These are phyloP conservation scores for Hylia prasina DNA, from an alignment of 2,113 vertebrate species.

Conservation along the genomic window DNA sequence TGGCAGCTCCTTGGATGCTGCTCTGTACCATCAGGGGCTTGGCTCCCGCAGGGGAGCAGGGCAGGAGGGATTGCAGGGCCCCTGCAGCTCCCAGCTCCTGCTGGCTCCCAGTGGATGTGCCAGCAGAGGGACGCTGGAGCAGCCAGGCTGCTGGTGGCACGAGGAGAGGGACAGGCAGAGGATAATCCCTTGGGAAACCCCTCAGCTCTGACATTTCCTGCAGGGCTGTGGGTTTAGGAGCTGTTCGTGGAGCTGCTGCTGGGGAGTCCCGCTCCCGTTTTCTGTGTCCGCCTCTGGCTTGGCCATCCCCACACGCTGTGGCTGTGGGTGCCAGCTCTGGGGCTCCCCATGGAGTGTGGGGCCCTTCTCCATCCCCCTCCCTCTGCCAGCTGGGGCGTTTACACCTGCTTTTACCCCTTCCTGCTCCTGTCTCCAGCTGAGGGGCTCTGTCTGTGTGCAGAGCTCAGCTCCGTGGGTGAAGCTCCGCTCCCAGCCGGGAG, in stretches of 20 bases:
- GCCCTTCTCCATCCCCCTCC: not conserved
- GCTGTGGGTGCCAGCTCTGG: not conserved
- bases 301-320: not conserved
- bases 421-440: rapidly evolving
- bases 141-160: rapidly evolving
- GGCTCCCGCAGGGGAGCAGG: not conserved
- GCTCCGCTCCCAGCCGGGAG: not conserved
- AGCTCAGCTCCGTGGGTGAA: rapidly evolving
- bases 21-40: not conserved
- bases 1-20: not conserved
- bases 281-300: not conserved
- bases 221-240: not conserved
- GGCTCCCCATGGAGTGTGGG: rapidly evolving
- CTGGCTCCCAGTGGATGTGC: not conserved
- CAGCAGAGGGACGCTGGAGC: not conserved
- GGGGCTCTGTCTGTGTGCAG: not conserved
- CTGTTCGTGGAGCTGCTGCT: rapidly evolving
- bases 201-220: not conserved
- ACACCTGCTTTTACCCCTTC: not conserved
- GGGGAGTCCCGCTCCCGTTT: no score
- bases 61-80: not conserved
- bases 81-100: not conserved
- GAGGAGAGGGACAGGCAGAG: not conserved
- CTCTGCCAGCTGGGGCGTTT: rapidly evolving
- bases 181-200: rapidly evolving